Percentiles rank a stretch among this genome's conserved stretches.
Conservation (phyloP, 2,113 vertebrate species). For the Urocynchramus pylzowi region DNA sequence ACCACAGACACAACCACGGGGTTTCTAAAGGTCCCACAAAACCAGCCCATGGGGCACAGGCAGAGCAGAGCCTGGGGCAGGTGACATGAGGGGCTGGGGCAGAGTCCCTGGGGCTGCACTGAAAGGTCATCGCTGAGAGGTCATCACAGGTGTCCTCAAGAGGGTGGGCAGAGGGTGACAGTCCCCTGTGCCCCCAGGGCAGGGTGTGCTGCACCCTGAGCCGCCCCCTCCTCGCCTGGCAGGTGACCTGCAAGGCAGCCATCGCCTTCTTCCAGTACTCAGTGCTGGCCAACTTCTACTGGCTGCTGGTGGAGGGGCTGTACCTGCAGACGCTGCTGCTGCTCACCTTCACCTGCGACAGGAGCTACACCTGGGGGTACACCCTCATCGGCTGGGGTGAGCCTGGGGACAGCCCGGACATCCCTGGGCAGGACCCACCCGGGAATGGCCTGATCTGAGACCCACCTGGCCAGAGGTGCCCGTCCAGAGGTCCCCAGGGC, state of each 20-base stretch:
- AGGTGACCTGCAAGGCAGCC: constrained; percentile 81
- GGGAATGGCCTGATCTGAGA: not conserved
- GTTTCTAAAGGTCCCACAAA: not conserved
- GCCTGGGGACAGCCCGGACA: not conserved
- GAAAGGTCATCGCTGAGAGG: not conserved
- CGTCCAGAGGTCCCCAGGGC: not conserved
- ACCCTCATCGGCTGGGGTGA: constrained; percentile 86
- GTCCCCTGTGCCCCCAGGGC: not conserved
- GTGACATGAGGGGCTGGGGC: fast-evolving
- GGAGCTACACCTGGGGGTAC: constrained; percentile 89
- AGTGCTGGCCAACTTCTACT: constrained; percentile 87
- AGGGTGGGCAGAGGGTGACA: fast-evolving
- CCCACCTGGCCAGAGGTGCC: not conserved
- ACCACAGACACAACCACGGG: no score
- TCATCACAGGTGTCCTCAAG: not conserved
- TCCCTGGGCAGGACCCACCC: fast-evolving
- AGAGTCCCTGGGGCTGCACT: not conserved
- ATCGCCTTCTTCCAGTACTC: constrained; percentile 87
- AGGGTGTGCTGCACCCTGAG: not conserved
- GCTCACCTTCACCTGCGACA: constrained; percentile 83
- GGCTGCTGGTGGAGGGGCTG: constrained; percentile 88
- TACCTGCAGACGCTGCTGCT: constrained; percentile 87
- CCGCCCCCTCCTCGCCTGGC: not conserved
- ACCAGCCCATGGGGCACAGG: fast-evolving
- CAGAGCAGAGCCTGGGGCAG: not conserved